Base-by-base conservation (phyloP, 2,113 vertebrate genomes). In the Grus americana region DNA sequence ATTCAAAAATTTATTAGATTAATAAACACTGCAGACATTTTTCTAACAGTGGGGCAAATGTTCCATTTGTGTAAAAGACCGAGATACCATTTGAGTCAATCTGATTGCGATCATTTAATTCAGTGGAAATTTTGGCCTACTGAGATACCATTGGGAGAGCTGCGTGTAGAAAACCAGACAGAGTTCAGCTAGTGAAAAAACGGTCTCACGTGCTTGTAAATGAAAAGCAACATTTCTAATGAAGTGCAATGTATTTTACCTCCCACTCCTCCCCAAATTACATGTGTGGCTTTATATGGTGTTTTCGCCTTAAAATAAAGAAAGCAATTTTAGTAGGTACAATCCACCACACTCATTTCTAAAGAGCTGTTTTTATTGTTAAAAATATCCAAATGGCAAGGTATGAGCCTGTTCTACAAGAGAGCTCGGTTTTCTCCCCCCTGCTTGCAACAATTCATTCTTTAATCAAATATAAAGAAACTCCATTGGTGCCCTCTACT, bases 21-120 rank as follows among this genome's bases (percentile, higher is more conserved):
- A 93, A 75, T 88, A 95, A 96, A 92, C 49, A 93, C 24, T 71
- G 71, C 42, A 88, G 74, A 52, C 83, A 88, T 79, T 91, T 95
- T 91, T 85, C 44, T 76, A 89, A 47, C 24, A 79, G 52, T 0
- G 0, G 15, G 49, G 29, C 22, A 91, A 75, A 89, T 38, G 15
- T 65, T 82, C 27, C 62, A 15, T 58, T 91, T 94, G 22, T 70
- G n/a, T 46, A 72, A 73, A 87, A 89, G 78, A 82, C n/a, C 65
- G 70, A 85, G 81, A 76, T 42, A 75, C 15, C 15, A 24, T 61
- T 75, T 61, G 73, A 94, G 49, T 57, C 52, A 65, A 75, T 49
- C 52, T 68, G 82, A 68, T 27, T 76, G 18, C 0, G 0, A 66
- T 50, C 6, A 70, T 73, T 92, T 82, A 72, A 85, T 86, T 72